Conservation (phyloP, 64 coral and sea anemone species). For the Pocillopora verrucosa region DNA sequence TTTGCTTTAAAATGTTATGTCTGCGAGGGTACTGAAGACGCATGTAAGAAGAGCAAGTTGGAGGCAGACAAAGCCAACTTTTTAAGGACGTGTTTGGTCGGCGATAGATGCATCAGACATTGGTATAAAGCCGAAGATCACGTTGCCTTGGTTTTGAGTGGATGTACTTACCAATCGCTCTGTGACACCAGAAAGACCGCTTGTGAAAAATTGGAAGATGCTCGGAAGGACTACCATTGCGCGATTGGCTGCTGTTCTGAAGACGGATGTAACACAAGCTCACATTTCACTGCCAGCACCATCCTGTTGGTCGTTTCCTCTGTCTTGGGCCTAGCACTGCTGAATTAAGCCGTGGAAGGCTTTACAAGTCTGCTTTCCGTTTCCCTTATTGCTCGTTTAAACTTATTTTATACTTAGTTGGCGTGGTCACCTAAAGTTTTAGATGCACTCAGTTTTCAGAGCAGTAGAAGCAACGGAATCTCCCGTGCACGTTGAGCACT, state of each 20-base stretch:
- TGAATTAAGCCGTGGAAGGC: not conserved
- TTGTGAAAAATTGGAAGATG: not conserved
- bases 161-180: not conserved
- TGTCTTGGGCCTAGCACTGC: not conserved
- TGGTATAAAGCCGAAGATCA: not conserved
- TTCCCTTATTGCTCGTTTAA: too few relatives aligned
- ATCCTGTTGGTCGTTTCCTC: not conserved
- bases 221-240: not conserved
- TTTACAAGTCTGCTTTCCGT: not conserved
- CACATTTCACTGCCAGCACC: not conserved
- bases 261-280: not conserved
- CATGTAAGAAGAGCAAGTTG: not conserved
- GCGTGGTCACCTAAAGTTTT: too few relatives aligned
- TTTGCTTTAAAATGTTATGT: not conserved
- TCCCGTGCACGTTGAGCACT: too few relatives aligned
- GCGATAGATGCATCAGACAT: not conserved
- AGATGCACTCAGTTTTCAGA: too few relatives aligned
- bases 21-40: not conserved
- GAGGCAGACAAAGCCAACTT: not conserved
- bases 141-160: not conserved
- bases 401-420: too few relatives aligned
- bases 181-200: not conserved
- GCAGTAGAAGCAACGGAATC: too few relatives aligned
- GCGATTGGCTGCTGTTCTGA: not conserved
- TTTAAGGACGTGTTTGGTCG: not conserved